Evolutionary conservation across 2,888 invertebrate genomes (phyloP).

Genomic region (Calameuta filiformis): DNA sequence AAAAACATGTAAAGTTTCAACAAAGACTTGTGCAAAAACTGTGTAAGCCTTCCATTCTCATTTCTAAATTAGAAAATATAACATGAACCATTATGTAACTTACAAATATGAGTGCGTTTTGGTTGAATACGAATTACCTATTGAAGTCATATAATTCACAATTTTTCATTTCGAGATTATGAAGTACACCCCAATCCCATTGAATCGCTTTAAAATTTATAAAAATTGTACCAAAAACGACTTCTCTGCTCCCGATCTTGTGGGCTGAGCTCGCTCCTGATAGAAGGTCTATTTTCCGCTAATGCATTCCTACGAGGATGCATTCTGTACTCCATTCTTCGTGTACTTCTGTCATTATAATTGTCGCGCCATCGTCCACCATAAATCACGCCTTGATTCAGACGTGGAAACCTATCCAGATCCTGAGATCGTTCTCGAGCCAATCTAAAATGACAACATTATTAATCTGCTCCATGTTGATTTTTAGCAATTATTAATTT

Average conservation of each 20-base stretch:
- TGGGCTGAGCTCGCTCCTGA: background rate
- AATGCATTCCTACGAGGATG: background rate
- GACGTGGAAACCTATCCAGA: constrained; percentile 15
- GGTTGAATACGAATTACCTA: background rate
- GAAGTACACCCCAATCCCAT: background rate
- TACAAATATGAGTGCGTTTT: background rate
- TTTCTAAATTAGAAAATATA: background rate
- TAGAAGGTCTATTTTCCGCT: background rate
- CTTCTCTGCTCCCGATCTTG: background rate
- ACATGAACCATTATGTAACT: background rate
- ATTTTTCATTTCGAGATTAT: background rate
- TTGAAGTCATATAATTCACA: background rate
- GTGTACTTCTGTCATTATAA: constrained; percentile 17
- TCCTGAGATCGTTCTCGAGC: constrained; percentile 21
- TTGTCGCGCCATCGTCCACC: constrained; percentile 15
- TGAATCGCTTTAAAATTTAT: background rate
- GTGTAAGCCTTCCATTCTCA: background rate
- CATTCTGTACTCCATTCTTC: background rate
- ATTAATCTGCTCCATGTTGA: background rate
- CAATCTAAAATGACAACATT: constrained; percentile 18
- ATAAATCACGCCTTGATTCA: constrained; percentile 24
- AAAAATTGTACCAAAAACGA: background rate
- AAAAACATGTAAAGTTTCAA: background rate
- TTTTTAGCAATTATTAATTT: constrained; percentile 6
- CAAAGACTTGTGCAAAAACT: background rate